Conservation (phyloP, 2,888 invertebrate species). For the Dugesia japonica region DNA sequence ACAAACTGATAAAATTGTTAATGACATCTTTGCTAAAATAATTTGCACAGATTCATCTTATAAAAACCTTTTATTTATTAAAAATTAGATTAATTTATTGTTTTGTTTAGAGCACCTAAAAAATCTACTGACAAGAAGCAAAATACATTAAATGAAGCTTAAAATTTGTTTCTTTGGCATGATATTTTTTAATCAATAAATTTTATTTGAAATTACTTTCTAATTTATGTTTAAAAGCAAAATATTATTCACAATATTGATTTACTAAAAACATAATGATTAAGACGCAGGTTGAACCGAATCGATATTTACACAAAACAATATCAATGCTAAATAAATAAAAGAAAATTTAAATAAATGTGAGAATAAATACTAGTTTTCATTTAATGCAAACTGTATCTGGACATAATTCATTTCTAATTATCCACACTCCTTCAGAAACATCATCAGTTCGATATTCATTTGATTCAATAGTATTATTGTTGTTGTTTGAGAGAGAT, state of each 20-base stretch:
- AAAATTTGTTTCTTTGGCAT: no score
- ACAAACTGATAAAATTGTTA: no score
- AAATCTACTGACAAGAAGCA: no score
- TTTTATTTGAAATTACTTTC: neutral
- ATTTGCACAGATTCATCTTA: no score
- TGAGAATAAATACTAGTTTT: neutral
- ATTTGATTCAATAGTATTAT: neutral
- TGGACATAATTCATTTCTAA: neutral
- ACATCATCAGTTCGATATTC: neutral
- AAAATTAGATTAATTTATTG: no score
- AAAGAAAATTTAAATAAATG: slow-evolving; percentile 6
- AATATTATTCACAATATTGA: neutral
- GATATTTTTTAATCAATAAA: no score
- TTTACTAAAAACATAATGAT: neutral
- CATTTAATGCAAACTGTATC: slow-evolving; percentile 11
- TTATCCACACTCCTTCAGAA: neutral
- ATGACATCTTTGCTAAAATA: no score
- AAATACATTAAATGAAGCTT: no score
- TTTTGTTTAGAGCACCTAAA: no score
- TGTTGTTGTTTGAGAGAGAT: neutral
- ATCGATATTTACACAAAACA: slow-evolving; percentile 10
- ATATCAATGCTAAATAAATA: neutral
- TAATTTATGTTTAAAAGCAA: neutral
- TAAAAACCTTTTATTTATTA: no score
- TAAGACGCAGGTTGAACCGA: slow-evolving; percentile 1